These are phyloP conservation scores for Schlechtendalia chinensis DNA, from an alignment of 1,140 invertebrate species.

Conservation along the genomic window DNA sequence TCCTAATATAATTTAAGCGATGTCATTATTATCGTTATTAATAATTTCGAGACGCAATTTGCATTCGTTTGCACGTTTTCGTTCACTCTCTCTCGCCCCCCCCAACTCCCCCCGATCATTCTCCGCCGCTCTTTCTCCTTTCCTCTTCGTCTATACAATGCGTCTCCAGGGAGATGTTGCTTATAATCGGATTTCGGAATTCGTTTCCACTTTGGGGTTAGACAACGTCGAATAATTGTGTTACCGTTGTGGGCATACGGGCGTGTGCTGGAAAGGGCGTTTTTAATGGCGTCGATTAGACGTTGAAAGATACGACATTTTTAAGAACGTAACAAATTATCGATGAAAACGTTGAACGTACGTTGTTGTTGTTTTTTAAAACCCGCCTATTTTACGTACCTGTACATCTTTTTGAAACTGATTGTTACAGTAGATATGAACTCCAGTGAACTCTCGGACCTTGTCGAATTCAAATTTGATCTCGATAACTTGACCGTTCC, in stretches of 20 bases:
- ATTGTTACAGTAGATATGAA: conserved; percentile 80
- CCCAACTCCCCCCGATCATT: neutral
- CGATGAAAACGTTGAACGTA: neutral
- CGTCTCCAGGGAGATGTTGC: conserved; percentile 8
- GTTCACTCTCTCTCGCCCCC: neutral
- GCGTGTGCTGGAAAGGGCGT: neutral
- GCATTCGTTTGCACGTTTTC: conserved; percentile 33
- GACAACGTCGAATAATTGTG: conserved; percentile 42
- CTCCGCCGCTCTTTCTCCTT: neutral
- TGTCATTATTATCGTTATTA: conserved; percentile 44
- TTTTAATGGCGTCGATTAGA: conserved; percentile 26
- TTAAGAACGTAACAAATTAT: conserved; percentile 14
- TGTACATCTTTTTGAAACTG: conserved; percentile 78
- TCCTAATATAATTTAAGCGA: conserved; percentile 14
- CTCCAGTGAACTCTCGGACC: conserved; percentile 79
- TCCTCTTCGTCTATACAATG: neutral
- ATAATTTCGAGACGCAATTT: conserved; percentile 47
- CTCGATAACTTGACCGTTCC: conserved; percentile 66
- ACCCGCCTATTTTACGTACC: conserved; percentile 58
- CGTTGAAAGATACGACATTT: neutral
- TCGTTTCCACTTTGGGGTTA: conserved; percentile 39
- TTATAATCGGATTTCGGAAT: conserved; percentile 45
- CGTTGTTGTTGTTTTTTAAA: too few species aligned
- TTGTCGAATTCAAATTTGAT: conserved; percentile 85
- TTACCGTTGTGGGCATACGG: neutral